These are phyloP conservation scores for Drosophila sturtevanti DNA, from an alignment of 1,140 invertebrate species.

Conservation along the genomic window DNA sequence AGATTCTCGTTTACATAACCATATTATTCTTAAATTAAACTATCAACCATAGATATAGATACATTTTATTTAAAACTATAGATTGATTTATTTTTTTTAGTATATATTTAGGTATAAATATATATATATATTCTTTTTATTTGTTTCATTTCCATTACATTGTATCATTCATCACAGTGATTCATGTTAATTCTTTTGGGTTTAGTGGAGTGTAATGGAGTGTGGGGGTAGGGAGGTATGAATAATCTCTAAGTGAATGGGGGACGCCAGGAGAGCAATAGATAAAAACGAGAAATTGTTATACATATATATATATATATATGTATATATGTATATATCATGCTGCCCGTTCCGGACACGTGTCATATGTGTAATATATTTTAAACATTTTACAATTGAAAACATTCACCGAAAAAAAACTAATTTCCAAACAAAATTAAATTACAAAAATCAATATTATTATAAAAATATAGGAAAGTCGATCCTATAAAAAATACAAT, in stretches of 20 bases:
- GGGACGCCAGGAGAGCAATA: neutral
- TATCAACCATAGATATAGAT: neutral
- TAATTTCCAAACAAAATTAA: neutral
- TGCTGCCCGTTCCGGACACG: neutral
- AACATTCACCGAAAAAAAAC: neutral
- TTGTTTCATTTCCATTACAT: neutral
- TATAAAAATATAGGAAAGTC: neutral
- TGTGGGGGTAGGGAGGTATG: neutral
- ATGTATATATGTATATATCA: neutral
- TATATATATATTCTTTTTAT: neutral
- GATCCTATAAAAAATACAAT: neutral
- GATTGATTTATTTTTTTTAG: too few species aligned
- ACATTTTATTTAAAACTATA: slow-evolving; percentile 8
- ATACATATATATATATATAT: neutral
- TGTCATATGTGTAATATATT: neutral
- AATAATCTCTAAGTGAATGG: neutral
- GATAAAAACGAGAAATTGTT: neutral
- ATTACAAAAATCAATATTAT: neutral
- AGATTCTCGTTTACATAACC: slow-evolving; percentile 3
- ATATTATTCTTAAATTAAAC: slow-evolving; percentile 16
- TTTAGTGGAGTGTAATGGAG: neutral
- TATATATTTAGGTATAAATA: too few species aligned
- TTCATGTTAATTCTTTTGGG: neutral
- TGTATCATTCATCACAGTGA: slow-evolving; percentile 2
- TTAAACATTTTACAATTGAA: neutral